A percentile compares a stretch with the other conserved stretches of the same genome.
phyloP scores from a whole-genome alignment of 2,797 vertebrate species.

The Tenualosa ilisha region DNA sequence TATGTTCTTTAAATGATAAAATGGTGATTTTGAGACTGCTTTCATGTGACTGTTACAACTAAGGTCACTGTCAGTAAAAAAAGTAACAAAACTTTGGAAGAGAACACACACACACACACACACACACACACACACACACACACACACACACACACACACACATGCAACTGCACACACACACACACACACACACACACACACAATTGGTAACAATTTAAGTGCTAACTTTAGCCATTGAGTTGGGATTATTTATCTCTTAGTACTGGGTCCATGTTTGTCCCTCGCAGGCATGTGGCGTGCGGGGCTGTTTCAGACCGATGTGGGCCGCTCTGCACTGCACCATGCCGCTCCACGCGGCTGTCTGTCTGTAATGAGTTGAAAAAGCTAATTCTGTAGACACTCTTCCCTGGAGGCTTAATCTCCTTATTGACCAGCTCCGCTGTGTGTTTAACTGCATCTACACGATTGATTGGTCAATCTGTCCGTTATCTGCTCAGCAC shows the following conservation, averaged over 20 bases:
- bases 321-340: background rate
- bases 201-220: background rate
- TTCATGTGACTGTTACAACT: too few relatives aligned
- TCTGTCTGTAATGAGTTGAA: constrained; percentile 30
- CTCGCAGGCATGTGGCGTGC: background rate
- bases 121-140: background rate
- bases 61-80: too few relatives aligned
- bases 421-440: constrained; percentile 54
- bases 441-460: constrained; percentile 56
- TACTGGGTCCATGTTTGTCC: background rate
- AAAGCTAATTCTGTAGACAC: constrained; percentile 42
- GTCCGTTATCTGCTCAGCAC: constrained; percentile 52
- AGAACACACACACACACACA: background rate
- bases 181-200: background rate
- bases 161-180: background rate
- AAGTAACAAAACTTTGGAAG: too few relatives aligned
- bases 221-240: background rate
- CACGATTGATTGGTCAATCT: constrained; percentile 60
- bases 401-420: constrained; percentile 48
- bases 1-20: too few relatives aligned
- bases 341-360: background rate
- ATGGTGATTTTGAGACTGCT: too few relatives aligned
- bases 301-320: background rate
- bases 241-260: constrained; percentile 7
- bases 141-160: background rate